Conservation (phyloP, 2,113 vertebrate genomes). For the Apeltes quadracus region DNA sequence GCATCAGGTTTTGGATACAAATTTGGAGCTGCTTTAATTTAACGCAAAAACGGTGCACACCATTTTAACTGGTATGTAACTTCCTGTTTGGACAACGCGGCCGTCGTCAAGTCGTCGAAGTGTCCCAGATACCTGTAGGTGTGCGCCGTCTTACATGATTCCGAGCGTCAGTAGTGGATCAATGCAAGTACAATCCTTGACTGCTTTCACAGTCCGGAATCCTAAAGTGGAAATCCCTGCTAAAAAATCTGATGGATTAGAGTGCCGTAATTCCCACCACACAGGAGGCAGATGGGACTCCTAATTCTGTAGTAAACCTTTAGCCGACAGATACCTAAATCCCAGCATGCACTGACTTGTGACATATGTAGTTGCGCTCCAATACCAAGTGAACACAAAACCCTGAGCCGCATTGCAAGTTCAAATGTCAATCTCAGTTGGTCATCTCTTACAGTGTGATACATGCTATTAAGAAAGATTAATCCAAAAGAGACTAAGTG, state of each 20-base stretch:
- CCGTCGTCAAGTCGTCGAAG: background rate
- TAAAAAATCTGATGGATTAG: slow-evolving; percentile 69
- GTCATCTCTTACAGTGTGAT: slow-evolving; percentile 12
- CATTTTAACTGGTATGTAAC: background rate
- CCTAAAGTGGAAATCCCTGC: slow-evolving; percentile 63
- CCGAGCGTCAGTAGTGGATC: slow-evolving; percentile 32
- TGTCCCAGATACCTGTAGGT: slow-evolving; percentile 11
- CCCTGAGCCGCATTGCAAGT: slow-evolving; percentile 24
- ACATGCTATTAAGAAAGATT: background rate
- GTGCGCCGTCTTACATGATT: slow-evolving; percentile 32
- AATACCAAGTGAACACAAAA: slow-evolving; percentile 42
- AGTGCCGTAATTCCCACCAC: slow-evolving; percentile 60
- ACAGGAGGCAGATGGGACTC: slow-evolving; percentile 70
- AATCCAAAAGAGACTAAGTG: slow-evolving; percentile 25
- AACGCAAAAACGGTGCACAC: background rate
- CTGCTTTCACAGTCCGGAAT: slow-evolving; percentile 35
- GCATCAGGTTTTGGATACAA: background rate
- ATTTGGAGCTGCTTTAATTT: slow-evolving; percentile 10
- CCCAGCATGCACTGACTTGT: slow-evolving; percentile 43
- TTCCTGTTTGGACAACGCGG: background rate
- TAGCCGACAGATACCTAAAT: slow-evolving; percentile 57
- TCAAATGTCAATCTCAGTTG: slow-evolving; percentile 37
- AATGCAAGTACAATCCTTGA: slow-evolving; percentile 41
- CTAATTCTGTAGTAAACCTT: slow-evolving; percentile 72
- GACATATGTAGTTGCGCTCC: slow-evolving; percentile 47